Conservation (phyloP, 2,888 invertebrate genomes). For the Hermaeophaga mercurialis region DNA sequence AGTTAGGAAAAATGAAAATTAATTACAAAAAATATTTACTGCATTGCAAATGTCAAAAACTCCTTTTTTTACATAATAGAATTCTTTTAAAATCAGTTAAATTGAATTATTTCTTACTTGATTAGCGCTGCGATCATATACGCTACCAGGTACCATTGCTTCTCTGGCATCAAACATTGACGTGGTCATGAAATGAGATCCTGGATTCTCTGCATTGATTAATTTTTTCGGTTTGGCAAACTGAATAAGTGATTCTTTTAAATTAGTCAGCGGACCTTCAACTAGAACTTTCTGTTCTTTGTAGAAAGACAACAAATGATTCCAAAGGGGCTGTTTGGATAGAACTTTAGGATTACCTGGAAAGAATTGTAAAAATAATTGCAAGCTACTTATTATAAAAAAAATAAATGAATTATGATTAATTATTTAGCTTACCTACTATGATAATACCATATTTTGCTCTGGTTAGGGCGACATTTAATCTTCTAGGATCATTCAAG, state of each 20-base stretch:
- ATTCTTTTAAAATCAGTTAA: neutral
- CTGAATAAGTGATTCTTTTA: slow-evolving; percentile 95
- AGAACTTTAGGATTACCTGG: slow-evolving; percentile 90
- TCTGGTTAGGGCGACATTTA: slow-evolving; percentile 97
- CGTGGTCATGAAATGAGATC: slow-evolving; percentile 96
- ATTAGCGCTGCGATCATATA: slow-evolving; percentile 83
- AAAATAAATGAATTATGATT: no score
- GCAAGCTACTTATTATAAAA: no score
- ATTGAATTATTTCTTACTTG: slow-evolving; percentile 29
- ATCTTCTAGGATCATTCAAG: slow-evolving; percentile 93
- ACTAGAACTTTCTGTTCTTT: slow-evolving; percentile 97
- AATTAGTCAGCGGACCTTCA: slow-evolving; percentile 95
- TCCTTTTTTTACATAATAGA: neutral
- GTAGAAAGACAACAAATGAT: slow-evolving; percentile 94
- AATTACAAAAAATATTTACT: no score
- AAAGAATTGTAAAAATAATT: no score
- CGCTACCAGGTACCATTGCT: slow-evolving; percentile 90
- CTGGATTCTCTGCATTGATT: slow-evolving; percentile 92
- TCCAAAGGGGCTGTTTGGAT: slow-evolving; percentile 98
- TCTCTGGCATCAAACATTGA: slow-evolving; percentile 97
- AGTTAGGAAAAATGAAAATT: slow-evolving; percentile 1
- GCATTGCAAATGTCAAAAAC: no score
- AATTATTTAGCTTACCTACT: slow-evolving; percentile 85
- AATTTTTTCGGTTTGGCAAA: slow-evolving; percentile 97
- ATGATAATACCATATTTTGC: slow-evolving; percentile 98